A percentile compares a stretch with the other conserved stretches of the same genome.
phyloP scores from a whole-genome alignment of 2,888 invertebrate species.

The Norana najaformis region DNA sequence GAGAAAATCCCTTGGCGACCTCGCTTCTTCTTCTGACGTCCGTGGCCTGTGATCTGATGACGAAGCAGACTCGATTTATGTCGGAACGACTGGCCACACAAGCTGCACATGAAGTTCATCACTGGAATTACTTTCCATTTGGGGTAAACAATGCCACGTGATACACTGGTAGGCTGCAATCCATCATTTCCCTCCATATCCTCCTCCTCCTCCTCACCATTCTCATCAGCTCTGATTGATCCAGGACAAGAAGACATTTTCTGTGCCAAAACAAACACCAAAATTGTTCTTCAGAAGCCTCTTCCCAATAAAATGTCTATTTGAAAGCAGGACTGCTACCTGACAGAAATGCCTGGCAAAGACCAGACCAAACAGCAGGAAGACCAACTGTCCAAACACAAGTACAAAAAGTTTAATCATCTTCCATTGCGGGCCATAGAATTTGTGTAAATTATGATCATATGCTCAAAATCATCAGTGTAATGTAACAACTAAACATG shows the following conservation, averaged over 20 bases:
- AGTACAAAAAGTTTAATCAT: background rate
- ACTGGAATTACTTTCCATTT: constrained; percentile 7
- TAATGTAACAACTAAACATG: background rate
- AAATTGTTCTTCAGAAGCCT: background rate
- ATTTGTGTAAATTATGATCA: background rate
- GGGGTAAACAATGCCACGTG: background rate
- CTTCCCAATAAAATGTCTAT: background rate
- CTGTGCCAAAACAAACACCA: constrained; percentile 13
- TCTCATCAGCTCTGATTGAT: background rate
- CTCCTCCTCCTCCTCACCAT: background rate
- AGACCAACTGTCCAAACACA: background rate
- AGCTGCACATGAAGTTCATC: constrained; percentile 1
- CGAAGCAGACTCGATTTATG: background rate
- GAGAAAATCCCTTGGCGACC: background rate
- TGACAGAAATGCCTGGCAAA: background rate
- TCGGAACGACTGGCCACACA: background rate
- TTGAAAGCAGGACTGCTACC: background rate
- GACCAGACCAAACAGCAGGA: background rate
- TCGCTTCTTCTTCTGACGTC: constrained; percentile 7
- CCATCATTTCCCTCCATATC: background rate
- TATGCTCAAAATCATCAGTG: background rate
- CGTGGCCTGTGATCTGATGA: constrained; percentile 13
- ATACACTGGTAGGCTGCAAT: background rate
- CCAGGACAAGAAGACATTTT: constrained; percentile 13
- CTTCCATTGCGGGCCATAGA: background rate